Evolutionary conservation across 2,888 invertebrate species (phyloP), one percentile per base, ranked within the genome.

Genomic region (Drosophila quasianomalipes): DNA sequence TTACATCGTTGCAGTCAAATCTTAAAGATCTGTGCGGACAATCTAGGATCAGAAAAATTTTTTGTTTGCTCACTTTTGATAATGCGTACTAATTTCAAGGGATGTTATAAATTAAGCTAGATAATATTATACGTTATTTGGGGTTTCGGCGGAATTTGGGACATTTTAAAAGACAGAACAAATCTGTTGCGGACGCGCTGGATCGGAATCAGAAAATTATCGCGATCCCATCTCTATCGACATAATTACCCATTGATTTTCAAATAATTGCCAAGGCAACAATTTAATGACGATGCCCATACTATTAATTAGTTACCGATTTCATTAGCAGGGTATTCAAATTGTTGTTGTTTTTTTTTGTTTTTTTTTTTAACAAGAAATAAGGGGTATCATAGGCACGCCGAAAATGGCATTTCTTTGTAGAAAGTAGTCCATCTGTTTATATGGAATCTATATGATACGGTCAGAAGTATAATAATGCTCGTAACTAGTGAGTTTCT

Each of bases 301-400:
- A 1, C 14, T 14, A 26, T 26, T 35, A 26, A 10, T 35, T 54
- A 54, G 5, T 26, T 54, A 35, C 3, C 31, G 7, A 37, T 12
- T 52, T n/a, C 12, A 9, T 12, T n/a, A 5, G 33, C 28, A 58
- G 37, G 63, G 78, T 78, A 78, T 78, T 37, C 41, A 74, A 74
- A 74, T 74, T 74, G 67, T 10, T n/a, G 54, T 61, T 67, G 53
- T 9, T 22, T 22, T 22, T 19, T 0, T 14, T 35, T 33, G 12
- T 35, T 14, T 16, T 41, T 19, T n/a, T 39, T 39, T 41, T n/a
- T 3, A 9, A 35, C 14, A 35, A 35, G 4, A 35, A 35, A 14
- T 14, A 14, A 35, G 14, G 35, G 35, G 4, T 35, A 35, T 35
- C 14, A 35, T 35, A 4, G 14, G 14, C 35, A 35, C 14, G 4